Percentiles rank a stretch among this genome's conserved stretches.
These are phyloP conservation scores for Eutolmus rufibarbis DNA, from an alignment of 2,888 invertebrate genomes.

Conservation along the genomic window DNA sequence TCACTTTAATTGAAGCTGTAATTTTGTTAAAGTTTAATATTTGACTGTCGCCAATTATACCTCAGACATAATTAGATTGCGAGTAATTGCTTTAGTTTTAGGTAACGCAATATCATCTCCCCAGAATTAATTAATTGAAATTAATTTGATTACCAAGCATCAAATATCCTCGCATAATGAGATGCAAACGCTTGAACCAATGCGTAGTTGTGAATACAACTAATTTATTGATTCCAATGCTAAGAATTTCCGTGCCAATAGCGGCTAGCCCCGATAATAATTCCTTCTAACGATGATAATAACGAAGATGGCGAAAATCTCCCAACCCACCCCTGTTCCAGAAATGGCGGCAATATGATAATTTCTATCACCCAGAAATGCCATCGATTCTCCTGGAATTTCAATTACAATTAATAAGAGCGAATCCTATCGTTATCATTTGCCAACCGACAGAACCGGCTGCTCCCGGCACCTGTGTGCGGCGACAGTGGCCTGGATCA, in stretches of 20 bases:
- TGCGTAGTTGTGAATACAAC: background rate
- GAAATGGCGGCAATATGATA: background rate
- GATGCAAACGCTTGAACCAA: background rate
- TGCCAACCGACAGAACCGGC: conserved; percentile 14
- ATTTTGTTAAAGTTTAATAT: background rate
- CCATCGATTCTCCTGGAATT: conserved; percentile 13
- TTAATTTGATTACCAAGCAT: background rate
- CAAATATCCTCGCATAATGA: background rate
- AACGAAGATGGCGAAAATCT: background rate
- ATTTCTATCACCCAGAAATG: background rate
- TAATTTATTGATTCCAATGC: background rate
- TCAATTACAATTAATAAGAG: conserved; percentile 32
- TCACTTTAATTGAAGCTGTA: no score
- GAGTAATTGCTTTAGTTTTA: background rate
- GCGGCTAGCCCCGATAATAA: background rate
- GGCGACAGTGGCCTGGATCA: background rate
- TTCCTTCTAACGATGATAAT: background rate
- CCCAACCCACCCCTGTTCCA: background rate
- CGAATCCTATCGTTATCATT: conserved; percentile 23
- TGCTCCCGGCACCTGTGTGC: conserved; percentile 3
- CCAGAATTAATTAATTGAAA: background rate
- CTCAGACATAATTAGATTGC: background rate
- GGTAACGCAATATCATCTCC: background rate
- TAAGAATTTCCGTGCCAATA: background rate
- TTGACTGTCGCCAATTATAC: background rate